Percentiles rank a stretch among this genome's conserved stretches.
Conservation (phyloP, 2,888 invertebrate genomes). For the Liposcelis brunnea region DNA sequence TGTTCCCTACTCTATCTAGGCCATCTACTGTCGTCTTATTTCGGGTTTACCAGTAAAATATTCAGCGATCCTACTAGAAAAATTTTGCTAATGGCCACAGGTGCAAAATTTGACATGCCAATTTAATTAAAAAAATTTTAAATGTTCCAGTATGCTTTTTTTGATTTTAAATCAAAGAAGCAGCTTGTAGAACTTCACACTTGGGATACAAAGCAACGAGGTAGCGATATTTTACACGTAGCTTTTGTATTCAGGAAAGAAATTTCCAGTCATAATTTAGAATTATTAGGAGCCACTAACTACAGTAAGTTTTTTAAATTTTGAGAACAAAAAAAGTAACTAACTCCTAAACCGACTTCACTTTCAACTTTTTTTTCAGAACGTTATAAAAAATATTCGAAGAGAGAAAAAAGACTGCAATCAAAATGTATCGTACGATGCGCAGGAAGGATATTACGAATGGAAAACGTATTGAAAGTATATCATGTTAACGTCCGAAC, state of each 20-base stretch:
- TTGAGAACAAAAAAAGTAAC: background rate
- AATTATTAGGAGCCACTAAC: background rate
- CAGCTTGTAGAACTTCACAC: background rate
- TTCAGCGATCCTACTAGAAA: no score
- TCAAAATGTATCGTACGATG: slow-evolving; percentile 19
- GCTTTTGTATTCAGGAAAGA: background rate
- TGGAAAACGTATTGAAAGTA: slow-evolving; percentile 14
- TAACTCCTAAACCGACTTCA: background rate
- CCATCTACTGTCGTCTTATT: no score
- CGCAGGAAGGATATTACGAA: slow-evolving; percentile 18
- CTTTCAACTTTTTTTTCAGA: slow-evolving; percentile 15
- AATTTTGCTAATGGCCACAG: no score
- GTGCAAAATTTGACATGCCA: no score
- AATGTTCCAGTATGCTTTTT: slow-evolving; percentile 2
- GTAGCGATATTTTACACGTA: background rate
- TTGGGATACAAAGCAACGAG: slow-evolving; percentile 1
- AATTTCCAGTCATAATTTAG: background rate
- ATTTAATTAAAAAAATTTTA: no score
- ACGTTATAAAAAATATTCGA: slow-evolving; percentile 22
- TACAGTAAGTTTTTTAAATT: slow-evolving; percentile 2
- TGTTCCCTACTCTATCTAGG: no score
- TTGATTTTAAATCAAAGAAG: background rate
- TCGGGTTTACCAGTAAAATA: no score
- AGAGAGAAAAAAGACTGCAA: slow-evolving; percentile 21
- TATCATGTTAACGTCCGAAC: background rate